Percentiles rank a stretch among this genome's conserved stretches.
Conservation (phyloP, 2,888 invertebrate species). For the Anodontia alba region DNA sequence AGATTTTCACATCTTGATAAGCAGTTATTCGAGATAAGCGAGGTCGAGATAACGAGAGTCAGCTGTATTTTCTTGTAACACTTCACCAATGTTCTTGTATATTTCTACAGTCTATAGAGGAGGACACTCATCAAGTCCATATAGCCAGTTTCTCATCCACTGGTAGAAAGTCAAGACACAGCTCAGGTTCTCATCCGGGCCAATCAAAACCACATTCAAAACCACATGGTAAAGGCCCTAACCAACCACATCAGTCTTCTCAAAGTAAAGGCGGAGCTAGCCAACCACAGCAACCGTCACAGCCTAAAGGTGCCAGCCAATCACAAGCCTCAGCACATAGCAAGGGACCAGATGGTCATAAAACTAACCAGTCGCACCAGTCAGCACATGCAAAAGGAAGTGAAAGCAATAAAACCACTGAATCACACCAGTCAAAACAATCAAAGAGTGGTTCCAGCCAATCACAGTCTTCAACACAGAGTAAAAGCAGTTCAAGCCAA, state of each 20-base stretch:
- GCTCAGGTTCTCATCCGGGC: slow-evolving; percentile 50
- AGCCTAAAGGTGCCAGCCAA: slow-evolving; percentile 30
- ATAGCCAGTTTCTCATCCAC: slow-evolving; percentile 58
- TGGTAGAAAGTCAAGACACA: slow-evolving; percentile 57
- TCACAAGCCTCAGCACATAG: slow-evolving; percentile 33
- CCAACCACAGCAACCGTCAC: slow-evolving; percentile 51
- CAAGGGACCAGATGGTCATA: slow-evolving; percentile 50
- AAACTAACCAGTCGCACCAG: slow-evolving; percentile 53
- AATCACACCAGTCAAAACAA: slow-evolving; percentile 40
- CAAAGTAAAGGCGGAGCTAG: slow-evolving; percentile 50
- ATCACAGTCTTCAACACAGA: slow-evolving; percentile 41
- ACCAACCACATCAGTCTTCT: slow-evolving; percentile 57
- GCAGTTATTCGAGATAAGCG: too few relatives aligned
- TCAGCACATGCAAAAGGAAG: slow-evolving; percentile 21
- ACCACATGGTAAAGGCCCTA: slow-evolving; percentile 27
- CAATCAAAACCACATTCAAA: slow-evolving; percentile 61
- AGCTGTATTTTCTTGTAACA: too few relatives aligned
- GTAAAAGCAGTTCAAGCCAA: slow-evolving; percentile 32
- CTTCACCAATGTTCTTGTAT: too few relatives aligned
- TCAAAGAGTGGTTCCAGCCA: slow-evolving; percentile 35
- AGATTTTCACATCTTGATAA: too few relatives aligned
- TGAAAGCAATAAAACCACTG: slow-evolving; percentile 45
- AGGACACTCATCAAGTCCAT: slow-evolving; percentile 53
- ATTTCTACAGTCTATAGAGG: slow-evolving; percentile 58
- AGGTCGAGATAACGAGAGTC: too few relatives aligned